Percentiles rank a stretch among this genome's conserved stretches.
Evolutionary conservation across 2,888 invertebrate genomes (phyloP).

Genomic region (Nephrotoma guestfalica): DNA sequence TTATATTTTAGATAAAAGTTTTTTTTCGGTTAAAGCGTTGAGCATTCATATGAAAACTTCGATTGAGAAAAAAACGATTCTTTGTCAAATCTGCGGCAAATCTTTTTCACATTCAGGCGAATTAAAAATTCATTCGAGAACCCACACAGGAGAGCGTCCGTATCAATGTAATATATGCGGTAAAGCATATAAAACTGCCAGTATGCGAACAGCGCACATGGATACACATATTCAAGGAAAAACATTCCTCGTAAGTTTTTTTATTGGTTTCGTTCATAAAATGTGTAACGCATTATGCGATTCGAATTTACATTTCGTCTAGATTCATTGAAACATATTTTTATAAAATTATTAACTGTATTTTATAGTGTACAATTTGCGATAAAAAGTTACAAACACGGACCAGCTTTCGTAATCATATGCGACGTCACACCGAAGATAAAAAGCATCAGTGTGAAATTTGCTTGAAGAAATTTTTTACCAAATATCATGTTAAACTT

Average conservation of each 20-base stretch:
- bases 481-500: slow-evolving; percentile 11
- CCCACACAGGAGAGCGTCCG: slow-evolving; percentile 86
- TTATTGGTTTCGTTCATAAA: not conserved
- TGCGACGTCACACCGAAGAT: slow-evolving; percentile 9
- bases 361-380: slow-evolving; percentile 9
- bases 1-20: slow-evolving; percentile 10
- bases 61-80: slow-evolving; percentile 7
- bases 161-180: slow-evolving; percentile 91
- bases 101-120: slow-evolving; percentile 37
- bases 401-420: slow-evolving; percentile 10
- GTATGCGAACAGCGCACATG: slow-evolving; percentile 94
- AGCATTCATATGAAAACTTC: slow-evolving; percentile 8
- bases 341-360: not conserved
- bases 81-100: slow-evolving; percentile 9
- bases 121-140: slow-evolving; percentile 85
- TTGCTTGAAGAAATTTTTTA: slow-evolving; percentile 10
- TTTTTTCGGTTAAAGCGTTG: slow-evolving; percentile 11
- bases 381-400: slow-evolving; percentile 8
- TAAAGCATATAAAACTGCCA: slow-evolving; percentile 88
- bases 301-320: not conserved
- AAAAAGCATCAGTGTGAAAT: slow-evolving; percentile 7
- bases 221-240: slow-evolving; percentile 52
- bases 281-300: not conserved
- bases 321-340: not conserved
- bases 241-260: slow-evolving; percentile 8